Evolutionary conservation across 2,888 invertebrate species (phyloP).

Genomic region (Drosophila imparisetae): DNA sequence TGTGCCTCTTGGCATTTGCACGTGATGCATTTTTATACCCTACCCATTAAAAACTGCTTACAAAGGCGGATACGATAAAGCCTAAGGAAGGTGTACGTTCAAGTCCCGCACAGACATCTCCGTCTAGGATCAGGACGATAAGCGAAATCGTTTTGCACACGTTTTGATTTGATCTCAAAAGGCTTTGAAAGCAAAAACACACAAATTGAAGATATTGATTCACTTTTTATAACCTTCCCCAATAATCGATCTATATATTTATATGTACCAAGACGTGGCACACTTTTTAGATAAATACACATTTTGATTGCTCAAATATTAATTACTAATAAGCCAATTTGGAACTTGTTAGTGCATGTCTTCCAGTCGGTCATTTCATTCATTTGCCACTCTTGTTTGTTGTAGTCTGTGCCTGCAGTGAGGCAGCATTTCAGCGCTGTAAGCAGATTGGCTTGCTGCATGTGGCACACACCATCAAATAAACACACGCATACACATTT

Average conservation of each 20-base stretch:
- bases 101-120: background rate
- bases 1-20: slow-evolving; percentile 3
- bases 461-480: background rate
- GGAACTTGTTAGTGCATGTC: background rate
- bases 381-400: background rate
- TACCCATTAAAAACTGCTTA: slow-evolving; percentile 3
- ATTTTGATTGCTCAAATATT: background rate
- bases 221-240: background rate
- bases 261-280: background rate
- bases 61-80: background rate
- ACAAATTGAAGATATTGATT: background rate
- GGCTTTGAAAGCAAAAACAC: too few species aligned
- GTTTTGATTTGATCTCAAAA: background rate
- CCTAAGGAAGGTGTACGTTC: background rate
- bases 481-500: slow-evolving; percentile 45
- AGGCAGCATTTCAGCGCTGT: slow-evolving; percentile 26
- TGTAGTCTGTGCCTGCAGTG: slow-evolving; percentile 10
- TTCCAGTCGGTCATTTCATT: background rate
- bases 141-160: background rate
- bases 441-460: slow-evolving; percentile 17
- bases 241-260: background rate
- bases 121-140: background rate
- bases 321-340: background rate
- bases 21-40: slow-evolving; percentile 39
- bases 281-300: too few species aligned